Percentiles rank a stretch among this genome's conserved stretches.
phyloP scores from a whole-genome alignment of 64 coral and sea anemone species.

The Pachyseris speciosa region DNA sequence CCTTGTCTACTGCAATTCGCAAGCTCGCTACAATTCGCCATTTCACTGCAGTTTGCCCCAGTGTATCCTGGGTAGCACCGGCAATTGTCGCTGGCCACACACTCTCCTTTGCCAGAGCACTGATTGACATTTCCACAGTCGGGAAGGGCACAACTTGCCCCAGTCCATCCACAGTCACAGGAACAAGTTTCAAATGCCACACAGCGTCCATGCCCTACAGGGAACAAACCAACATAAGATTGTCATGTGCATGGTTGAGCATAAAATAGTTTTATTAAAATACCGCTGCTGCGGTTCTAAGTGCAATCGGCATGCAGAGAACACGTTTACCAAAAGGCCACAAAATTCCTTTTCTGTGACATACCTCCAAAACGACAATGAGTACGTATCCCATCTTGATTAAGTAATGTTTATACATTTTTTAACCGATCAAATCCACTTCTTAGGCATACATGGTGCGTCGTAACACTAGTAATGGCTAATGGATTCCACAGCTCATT shows the following conservation, averaged over 20 bases:
- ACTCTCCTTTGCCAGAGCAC: conserved; percentile 58
- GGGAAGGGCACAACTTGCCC: conserved; percentile 57
- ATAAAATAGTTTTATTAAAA: background rate
- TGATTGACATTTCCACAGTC: conserved; percentile 61
- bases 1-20: conserved; percentile 56
- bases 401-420: background rate
- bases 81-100: conserved; percentile 40
- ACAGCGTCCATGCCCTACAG: conserved; percentile 52
- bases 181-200: conserved; percentile 40
- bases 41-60: conserved; percentile 22
- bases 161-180: conserved; percentile 62
- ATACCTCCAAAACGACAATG: background rate
- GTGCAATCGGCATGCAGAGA: background rate
- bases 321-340: background rate
- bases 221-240: background rate
- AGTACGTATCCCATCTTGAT: background rate
- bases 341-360: background rate
- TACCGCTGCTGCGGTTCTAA: background rate
- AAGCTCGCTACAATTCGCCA: conserved; percentile 43
- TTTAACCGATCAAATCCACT: background rate
- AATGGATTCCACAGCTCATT: background rate
- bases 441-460: background rate
- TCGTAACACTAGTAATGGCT: background rate
- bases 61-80: conserved; percentile 53
- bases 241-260: background rate